phyloP scores from a whole-genome alignment of 2,113 vertebrate species.

The Lampris incognitus region DNA sequence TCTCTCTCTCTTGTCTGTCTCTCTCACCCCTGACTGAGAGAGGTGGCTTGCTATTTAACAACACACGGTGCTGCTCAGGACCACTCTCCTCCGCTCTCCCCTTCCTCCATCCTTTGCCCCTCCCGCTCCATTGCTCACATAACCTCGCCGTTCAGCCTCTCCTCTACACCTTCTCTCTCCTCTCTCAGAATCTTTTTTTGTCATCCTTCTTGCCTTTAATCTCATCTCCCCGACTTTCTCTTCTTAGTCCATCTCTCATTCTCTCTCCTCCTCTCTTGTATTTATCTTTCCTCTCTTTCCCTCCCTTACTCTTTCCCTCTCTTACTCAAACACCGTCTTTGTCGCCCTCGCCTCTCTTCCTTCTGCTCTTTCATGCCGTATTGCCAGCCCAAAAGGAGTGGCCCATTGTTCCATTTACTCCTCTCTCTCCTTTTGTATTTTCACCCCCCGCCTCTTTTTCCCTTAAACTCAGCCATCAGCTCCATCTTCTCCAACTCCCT shows the following conservation, averaged over 20 bases:
- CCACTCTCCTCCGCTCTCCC: no score
- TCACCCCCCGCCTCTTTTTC: not conserved
- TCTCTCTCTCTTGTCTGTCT: no score
- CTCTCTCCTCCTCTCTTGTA: slow-evolving; percentile 15
- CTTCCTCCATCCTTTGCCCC: no score
- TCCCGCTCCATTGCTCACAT: no score
- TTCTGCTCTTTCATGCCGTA: slow-evolving; percentile 4
- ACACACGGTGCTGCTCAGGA: no score
- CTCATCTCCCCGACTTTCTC: not conserved
- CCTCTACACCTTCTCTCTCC: no score
- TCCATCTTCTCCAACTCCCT: slow-evolving; percentile 10
- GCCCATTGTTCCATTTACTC: slow-evolving; percentile 38
- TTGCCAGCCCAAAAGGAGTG: slow-evolving; percentile 37
- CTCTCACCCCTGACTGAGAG: no score
- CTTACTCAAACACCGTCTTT: slow-evolving; percentile 2
- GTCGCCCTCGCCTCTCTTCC: slow-evolving; percentile 9
- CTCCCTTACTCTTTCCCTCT: slow-evolving; percentile 5
- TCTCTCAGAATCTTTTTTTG: no score
- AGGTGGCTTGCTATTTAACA: no score
- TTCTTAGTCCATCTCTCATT: not conserved
- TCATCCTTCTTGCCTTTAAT: not conserved
- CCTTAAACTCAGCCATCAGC: no score
- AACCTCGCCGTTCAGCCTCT: no score
- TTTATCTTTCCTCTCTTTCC: slow-evolving; percentile 11
- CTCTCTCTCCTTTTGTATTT: not conserved